Evolutionary conservation across 2,113 vertebrate species (phyloP).

Genomic region (Oxygymnocypris stewartii): DNA sequence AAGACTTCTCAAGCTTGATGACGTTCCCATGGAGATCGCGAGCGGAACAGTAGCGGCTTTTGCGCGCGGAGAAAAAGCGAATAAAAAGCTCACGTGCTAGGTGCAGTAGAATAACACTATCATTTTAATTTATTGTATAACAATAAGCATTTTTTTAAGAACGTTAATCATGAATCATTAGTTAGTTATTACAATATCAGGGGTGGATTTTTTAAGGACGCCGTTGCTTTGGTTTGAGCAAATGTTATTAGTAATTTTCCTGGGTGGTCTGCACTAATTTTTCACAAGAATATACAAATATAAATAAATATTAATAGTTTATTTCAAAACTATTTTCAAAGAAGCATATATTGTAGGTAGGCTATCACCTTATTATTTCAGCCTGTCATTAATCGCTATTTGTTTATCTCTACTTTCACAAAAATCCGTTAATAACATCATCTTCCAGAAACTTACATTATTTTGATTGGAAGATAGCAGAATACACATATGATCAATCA

Average conservation of each 20-base stretch:
- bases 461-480: neutral
- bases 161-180: neutral
- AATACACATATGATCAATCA: neutral
- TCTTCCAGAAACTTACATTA: neutral
- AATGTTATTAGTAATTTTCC: neutral
- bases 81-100: neutral
- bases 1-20: slow-evolving; percentile 63
- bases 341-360: neutral
- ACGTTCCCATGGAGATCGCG: slow-evolving; percentile 69
- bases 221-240: neutral
- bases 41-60: slow-evolving; percentile 33
- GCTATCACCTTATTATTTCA: neutral
- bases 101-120: neutral
- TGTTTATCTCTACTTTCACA: neutral
- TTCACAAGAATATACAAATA: neutral
- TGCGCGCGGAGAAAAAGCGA: slow-evolving; percentile 45
- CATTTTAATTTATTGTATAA: neutral
- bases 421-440: neutral
- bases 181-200: neutral
- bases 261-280: neutral
- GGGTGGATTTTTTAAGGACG: neutral
- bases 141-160: neutral
- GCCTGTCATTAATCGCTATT: neutral
- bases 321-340: neutral
- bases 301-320: neutral